phyloP scores from a whole-genome alignment of 2,797 vertebrate genomes.

The Pangasius mekongensis region DNA sequence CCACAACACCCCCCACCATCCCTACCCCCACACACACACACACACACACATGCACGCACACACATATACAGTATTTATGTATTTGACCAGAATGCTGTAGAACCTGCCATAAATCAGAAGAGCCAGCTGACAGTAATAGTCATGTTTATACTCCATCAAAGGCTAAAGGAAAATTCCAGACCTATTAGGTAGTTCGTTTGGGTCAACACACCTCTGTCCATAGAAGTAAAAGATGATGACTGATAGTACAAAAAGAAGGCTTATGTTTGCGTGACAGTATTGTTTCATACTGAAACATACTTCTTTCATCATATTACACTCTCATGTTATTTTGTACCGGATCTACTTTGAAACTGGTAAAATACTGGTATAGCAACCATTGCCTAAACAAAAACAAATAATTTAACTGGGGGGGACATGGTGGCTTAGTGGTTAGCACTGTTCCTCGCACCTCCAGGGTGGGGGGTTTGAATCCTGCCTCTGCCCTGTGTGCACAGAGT shows the following conservation, averaged over 20 bases:
- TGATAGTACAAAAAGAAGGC: conserved; percentile 20
- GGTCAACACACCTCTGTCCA: conserved; percentile 58
- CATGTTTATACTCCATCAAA: conserved; percentile 59
- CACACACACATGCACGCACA: conserved; percentile 21
- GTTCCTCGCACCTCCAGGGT: too few species aligned
- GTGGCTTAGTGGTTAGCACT: too few species aligned
- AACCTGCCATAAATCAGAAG: conserved; percentile 58
- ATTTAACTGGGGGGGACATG: not conserved
- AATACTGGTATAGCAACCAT: not conserved
- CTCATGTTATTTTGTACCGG: conserved; percentile 1
- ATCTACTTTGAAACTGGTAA: not conserved
- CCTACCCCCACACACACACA: conserved; percentile 17
- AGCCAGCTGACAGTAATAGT: conserved; percentile 57
- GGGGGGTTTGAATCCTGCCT: too few species aligned
- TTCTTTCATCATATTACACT: conserved; percentile 6
- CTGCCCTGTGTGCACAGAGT: too few species aligned
- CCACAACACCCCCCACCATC: not conserved
- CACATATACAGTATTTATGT: conserved; percentile 52
- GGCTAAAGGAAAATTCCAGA: conserved; percentile 54
- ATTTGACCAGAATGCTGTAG: conserved; percentile 45
- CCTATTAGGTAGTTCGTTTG: conserved; percentile 46
- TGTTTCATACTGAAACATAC: conserved; percentile 9
- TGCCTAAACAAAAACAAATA: not conserved
- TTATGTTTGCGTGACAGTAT: conserved; percentile 25
- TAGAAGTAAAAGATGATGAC: conserved; percentile 30